phyloP scores from a whole-genome alignment of 2,113 vertebrate genomes.

The Ia io region DNA sequence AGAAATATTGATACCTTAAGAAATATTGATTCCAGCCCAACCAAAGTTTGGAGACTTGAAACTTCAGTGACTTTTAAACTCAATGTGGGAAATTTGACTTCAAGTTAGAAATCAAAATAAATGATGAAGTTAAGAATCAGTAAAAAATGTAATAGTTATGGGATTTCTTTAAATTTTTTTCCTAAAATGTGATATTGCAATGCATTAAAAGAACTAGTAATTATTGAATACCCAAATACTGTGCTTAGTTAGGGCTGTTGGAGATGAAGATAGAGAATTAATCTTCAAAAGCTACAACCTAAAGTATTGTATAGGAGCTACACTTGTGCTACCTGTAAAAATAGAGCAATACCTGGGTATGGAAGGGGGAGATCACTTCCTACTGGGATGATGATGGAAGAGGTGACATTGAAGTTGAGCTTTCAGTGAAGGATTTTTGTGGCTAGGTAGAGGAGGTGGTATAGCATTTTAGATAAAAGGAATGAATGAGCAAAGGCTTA shows the following conservation, averaged over 20 bases:
- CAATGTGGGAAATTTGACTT: neutral
- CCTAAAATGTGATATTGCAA: neutral
- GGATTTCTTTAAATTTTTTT: neutral
- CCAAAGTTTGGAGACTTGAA: neutral
- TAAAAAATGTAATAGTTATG: neutral
- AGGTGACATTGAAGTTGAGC: neutral
- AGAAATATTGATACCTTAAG: neutral
- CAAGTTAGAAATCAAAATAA: slow-evolving; percentile 27
- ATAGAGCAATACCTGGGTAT: neutral
- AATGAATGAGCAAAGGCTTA: neutral
- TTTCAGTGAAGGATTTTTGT: neutral
- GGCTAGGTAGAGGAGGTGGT: neutral
- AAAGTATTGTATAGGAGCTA: neutral
- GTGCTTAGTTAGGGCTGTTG: neutral
- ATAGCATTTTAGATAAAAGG: slow-evolving; percentile 33
- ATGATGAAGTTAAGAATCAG: neutral
- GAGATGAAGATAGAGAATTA: neutral
- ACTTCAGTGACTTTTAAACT: neutral
- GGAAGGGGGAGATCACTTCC: neutral
- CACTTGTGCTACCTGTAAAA: neutral
- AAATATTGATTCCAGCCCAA: neutral
- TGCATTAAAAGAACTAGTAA: neutral
- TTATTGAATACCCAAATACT: neutral
- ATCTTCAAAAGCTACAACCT: neutral
- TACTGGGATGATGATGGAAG: neutral